Conservation (phyloP, 2,113 vertebrate genomes). For the Capreolus pygargus region DNA sequence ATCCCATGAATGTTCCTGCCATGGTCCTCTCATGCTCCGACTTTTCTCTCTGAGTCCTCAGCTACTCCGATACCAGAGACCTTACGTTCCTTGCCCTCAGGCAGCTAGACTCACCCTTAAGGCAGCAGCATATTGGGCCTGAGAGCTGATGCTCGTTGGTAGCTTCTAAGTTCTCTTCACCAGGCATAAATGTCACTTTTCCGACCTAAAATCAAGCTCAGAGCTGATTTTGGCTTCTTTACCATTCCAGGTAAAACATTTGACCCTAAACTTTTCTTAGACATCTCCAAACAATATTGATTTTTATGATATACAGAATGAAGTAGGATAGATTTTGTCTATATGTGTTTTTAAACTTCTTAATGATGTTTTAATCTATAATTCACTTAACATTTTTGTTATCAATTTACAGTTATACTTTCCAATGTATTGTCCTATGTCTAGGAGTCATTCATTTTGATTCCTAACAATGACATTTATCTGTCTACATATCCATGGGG, state of each 20-base stretch:
- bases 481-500: neutral
- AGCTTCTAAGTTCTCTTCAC: neutral
- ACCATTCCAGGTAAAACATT: neutral
- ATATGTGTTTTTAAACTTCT: neutral
- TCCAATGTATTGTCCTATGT: neutral
- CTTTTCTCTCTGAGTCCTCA: neutral
- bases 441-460: conserved; percentile 17
- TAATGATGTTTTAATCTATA: conserved; percentile 10
- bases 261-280: neutral
- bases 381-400: neutral
- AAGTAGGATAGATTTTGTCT: conserved; percentile 12
- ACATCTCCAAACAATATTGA: conserved; percentile 5
- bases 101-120: neutral
- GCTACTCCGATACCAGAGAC: neutral
- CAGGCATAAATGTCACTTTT: neutral
- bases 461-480: conserved; percentile 25
- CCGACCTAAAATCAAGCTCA: neutral
- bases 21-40: neutral
- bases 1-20: neutral
- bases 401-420: neutral
- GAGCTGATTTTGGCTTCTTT: neutral
- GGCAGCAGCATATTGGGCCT: neutral
- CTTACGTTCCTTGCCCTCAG: neutral
- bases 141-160: neutral
- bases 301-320: neutral